Evolutionary conservation across 1,140 invertebrate genomes (phyloP), one percentile per base, ranked within the genome.

Genomic region (Phortica variegata): DNA sequence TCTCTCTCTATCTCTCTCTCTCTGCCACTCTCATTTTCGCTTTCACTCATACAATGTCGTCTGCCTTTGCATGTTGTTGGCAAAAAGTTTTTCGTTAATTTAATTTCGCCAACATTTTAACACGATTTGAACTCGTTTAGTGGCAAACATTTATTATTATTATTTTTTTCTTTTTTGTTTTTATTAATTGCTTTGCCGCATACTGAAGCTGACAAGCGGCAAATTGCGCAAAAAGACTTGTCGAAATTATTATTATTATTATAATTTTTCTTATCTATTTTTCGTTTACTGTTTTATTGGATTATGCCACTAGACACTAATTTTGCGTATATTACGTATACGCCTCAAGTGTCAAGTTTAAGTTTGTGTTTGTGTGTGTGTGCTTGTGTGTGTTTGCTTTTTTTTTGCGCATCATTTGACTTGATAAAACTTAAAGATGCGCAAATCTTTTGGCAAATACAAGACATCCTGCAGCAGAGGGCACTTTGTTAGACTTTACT

Each of bases 341-440:
- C 52, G 53, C 44, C n/a, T 31, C 53, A 20, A 29, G 37, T 51
- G 23, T n/a, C 15, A 12, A 29, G 23, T 49, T 9, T 41, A 8
- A 1, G 20, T 33, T 21, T 23, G 33, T 37, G 37, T 46, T 49
- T 44, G 33, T 38, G 45, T 49, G 51, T 21, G 43, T n/a, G n/a
- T n/a, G 49, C 43, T 49, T 58, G 59, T 60, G 60, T 63, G 63
- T 54, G 62, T 52, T n/a, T n/a, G n/a, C n/a, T n/a, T n/a, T n/a
- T n/a, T n/a, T n/a, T n/a, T n/a, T n/a, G n/a, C n/a, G 48, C 63
- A 50, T 49, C 62, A 66, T 68, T 66, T 66, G 63, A 68, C 63
- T 68, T 66, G 68, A 66, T 66, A 63, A 68, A 66, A 60, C 63
- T 68, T 63, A 68, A 66, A 68, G 63, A 60, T 63, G 56, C 60